Base-by-base conservation (phyloP, 2,797 vertebrate genomes). In the Cryptoprocta ferox region DNA sequence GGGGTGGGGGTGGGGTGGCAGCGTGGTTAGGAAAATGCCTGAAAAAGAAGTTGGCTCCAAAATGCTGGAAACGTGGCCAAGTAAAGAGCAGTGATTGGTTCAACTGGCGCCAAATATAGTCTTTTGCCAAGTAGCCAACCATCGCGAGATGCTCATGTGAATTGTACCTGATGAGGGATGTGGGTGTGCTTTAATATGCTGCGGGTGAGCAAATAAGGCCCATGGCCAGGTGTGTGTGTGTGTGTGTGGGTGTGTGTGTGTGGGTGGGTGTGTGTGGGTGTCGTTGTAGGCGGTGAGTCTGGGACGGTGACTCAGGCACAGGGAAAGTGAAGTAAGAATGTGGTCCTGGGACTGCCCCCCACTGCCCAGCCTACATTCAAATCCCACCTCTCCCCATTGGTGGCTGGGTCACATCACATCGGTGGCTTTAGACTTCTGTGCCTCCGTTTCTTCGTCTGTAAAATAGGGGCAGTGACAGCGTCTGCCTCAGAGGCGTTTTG, bases 241-340 rank as follows among this genome's bases (percentile, higher is more conserved):
- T 2, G 50, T 28, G 59, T 61, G 56, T 59, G 56, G 24, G 30
- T 11, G 0, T 14, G 3, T 56, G 61, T 24, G 50, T 15, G 21
- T 30, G 6, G 1, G 65, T 28, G 59, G 28, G 3, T 65, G 53
- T 19, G 15, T 1, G 35, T n/a, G n/a, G n/a, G n/a, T n/a, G n/a
- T n/a, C n/a, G 39, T 2, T 8, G 2, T 7, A 12, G 48, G 11
- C 0, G 1, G 5, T 8, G 2, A 10, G 5, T 56, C 42, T 14
- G 13, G 3, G 53, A 7, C 24, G 14, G 35, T 65, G 45, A 32
- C 32, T 37, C 37, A 3, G 92, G 63, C 30, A 85, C 32, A 13
- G 37, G 56, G 68, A 32, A 53, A 35, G 70, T 3, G 3, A 35
- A 42, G 37, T 4, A 50, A 86, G 45, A 11, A 53, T 1, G 84